phyloP scores from a whole-genome alignment of 2,113 vertebrate genomes.

The Amia ocellicauda region DNA sequence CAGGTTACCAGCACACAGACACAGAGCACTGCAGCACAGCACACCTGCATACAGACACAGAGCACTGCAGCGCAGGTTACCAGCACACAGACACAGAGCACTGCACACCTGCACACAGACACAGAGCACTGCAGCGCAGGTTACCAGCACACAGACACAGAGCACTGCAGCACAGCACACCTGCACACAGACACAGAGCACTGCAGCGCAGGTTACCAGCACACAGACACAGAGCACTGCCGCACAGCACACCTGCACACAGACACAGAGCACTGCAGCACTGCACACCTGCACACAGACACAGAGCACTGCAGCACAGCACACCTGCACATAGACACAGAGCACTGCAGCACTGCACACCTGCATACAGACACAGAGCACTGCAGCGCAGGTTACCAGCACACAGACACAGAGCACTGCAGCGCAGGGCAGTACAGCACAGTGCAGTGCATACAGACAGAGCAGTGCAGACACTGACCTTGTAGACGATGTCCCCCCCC shows the following conservation, averaged over 20 bases:
- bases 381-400: neutral
- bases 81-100: neutral
- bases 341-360: slow-evolving; percentile 46
- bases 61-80: neutral
- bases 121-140: neutral
- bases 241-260: neutral
- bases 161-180: neutral
- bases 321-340: neutral
- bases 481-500: slow-evolving; percentile 67
- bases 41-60: too few relatives aligned
- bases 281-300: neutral
- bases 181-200: neutral
- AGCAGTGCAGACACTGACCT: slow-evolving; percentile 40
- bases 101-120: slow-evolving; percentile 14
- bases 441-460: too few relatives aligned
- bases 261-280: neutral
- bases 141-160: neutral
- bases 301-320: neutral
- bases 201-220: neutral
- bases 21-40: neutral
- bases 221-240: neutral
- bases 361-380: slow-evolving; percentile 34
- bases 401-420: neutral
- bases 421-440: too few relatives aligned
- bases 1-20: neutral